Base-by-base conservation (phyloP, 2,797 vertebrate genomes). In the Myioborus melanocephalus region DNA sequence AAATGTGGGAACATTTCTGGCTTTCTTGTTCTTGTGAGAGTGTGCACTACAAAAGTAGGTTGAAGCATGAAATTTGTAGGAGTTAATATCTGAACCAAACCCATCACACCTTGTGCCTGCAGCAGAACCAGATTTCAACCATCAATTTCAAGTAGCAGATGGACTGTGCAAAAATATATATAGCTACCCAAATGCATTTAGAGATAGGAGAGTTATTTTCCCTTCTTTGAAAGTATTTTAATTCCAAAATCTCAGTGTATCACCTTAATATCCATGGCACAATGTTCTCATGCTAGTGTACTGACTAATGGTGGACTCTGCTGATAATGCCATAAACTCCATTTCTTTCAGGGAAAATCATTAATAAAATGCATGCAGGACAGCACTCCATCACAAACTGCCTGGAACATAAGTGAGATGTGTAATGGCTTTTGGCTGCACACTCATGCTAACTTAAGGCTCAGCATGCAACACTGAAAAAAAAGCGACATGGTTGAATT, bases 401-500 rank as follows among this genome's bases (percentile, higher is more conserved):
- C 43, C 77, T 82, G 49, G 53, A 96, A 83, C 3, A 0, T 50
- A 77, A 77, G 50, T 52, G 70, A 92, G 78, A 83, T 63, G 41
- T 78, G 37, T 47, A 44, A 61, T n/a, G 46, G 66, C 57, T 65
- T 83, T 43, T 70, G 61, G 49, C 34, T 70, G 60, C 80, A 60
- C 70, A 64, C 46, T 95, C 73, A 79, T 10, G 65, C 63, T 28
- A 80, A 53, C 83, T 80, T 86, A 81, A 84, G 52, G 85, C 82
- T 89, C 77, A 78, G 56, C 59, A 81, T 72, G 60, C 91, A 81
- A 73, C 30, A 14, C 71, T 79, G 81, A 56, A 79, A 84, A 72
- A 71, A 72, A 46, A 83, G n/a, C 2, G 37, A 94, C 83, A 92
- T 55, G 96, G 84, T 82, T 94, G 90, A 91, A 56, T 95, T 90